phyloP scores from a whole-genome alignment of 2,888 invertebrate species.

The Pandemis heparana region DNA sequence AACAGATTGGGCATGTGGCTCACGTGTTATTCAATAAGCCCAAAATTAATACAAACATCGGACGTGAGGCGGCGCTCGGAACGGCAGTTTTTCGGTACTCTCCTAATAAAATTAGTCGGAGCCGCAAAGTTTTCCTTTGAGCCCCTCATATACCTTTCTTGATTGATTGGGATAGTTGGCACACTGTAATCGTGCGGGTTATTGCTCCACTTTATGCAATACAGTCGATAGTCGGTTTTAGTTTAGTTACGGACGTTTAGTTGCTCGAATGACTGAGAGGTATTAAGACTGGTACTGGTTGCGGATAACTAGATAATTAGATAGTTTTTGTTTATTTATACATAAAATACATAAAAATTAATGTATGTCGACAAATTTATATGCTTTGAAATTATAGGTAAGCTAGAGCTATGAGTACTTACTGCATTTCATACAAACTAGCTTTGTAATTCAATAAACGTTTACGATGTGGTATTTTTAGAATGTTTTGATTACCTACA shows the following conservation, averaged over 20 bases:
- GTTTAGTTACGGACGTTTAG: not conserved
- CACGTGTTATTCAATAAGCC: conserved; percentile 47
- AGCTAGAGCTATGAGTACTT: too few relatives aligned
- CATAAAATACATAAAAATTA: too few relatives aligned
- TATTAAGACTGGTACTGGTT: too few relatives aligned
- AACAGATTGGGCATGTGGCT: conserved; percentile 40
- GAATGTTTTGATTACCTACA: too few relatives aligned
- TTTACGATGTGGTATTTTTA: too few relatives aligned
- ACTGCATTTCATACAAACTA: too few relatives aligned
- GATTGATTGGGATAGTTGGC: conserved; percentile 36
- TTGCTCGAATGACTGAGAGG: not conserved
- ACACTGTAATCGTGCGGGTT: conserved; percentile 1
- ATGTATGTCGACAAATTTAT: too few relatives aligned
- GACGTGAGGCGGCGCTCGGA: conserved; percentile 42
- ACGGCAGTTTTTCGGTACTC: conserved; percentile 40
- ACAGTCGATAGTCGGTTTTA: not conserved
- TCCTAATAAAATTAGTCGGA: conserved; percentile 37
- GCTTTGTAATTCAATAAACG: too few relatives aligned
- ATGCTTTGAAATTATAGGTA: too few relatives aligned
- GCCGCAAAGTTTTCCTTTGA: conserved; percentile 24
- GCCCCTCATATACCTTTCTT: conserved; percentile 26
- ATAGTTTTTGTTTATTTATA: too few relatives aligned
- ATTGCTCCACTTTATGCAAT: conserved; percentile 1
- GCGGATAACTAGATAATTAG: too few relatives aligned
- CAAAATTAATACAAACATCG: conserved; percentile 45